Evolutionary conservation across 2,888 invertebrate species (phyloP).

Genomic region (Busseola fusca): DNA sequence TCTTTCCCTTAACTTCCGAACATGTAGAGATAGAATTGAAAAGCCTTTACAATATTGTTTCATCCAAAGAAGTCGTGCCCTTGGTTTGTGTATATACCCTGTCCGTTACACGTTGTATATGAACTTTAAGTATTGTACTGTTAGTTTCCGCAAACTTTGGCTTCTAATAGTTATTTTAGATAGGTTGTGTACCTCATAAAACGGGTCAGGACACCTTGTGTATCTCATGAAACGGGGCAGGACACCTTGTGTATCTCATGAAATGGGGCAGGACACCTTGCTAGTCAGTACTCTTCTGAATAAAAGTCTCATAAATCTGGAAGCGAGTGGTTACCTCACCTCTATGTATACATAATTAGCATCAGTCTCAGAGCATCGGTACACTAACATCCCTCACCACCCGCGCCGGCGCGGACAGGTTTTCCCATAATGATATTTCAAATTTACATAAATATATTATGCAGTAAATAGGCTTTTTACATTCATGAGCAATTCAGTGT

Average conservation of each 20-base stretch:
- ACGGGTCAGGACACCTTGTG: background rate
- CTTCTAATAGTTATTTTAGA: background rate
- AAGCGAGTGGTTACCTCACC: background rate
- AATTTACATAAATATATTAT: conserved; percentile 41
- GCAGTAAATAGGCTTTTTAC: conserved; percentile 40
- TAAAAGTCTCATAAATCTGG: conserved; percentile 9
- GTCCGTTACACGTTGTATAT: too few species aligned
- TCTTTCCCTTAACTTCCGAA: too few species aligned
- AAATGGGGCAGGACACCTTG: too few species aligned
- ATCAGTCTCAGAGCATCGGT: conserved; percentile 3
- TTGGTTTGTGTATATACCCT: too few species aligned
- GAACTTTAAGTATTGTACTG: background rate
- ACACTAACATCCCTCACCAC: background rate
- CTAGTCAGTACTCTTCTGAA: conserved; percentile 28
- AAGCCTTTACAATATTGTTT: too few species aligned
- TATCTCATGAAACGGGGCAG: too few species aligned
- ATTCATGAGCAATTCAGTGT: conserved; percentile 48
- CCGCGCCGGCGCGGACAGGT: background rate
- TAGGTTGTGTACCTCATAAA: background rate
- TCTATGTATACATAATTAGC: conserved; percentile 5
- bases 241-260: too few species aligned
- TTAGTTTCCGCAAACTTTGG: background rate
- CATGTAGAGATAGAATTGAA: too few species aligned
- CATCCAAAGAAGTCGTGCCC: too few species aligned
- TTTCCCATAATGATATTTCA: conserved; percentile 29